A percentile compares a stretch with the other conserved stretches of the same genome.
Conservation (phyloP, 23 tunicate species). For the Clavelina lepadiformis region DNA sequence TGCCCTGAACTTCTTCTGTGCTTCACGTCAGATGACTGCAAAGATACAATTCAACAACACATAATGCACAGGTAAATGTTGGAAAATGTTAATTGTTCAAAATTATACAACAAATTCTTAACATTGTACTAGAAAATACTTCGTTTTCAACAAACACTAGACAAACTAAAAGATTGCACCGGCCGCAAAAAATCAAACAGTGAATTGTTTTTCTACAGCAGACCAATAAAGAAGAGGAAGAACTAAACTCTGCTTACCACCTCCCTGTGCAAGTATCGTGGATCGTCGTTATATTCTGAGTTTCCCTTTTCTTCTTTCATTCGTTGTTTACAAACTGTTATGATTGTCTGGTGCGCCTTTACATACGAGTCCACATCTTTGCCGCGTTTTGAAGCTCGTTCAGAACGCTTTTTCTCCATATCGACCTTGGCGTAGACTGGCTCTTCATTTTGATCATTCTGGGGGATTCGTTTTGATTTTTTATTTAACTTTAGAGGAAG, state of each 20-base stretch:
- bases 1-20: not conserved
- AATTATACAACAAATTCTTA: too few species aligned
- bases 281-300: not conserved
- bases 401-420: slow-evolving; percentile 36
- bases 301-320: slow-evolving; percentile 45
- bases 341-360: slow-evolving; percentile 52
- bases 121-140: too few species aligned
- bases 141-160: too few species aligned
- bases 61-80: too few species aligned
- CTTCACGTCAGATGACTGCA: too few species aligned
- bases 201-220: not conserved
- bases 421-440: slow-evolving; percentile 61
- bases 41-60: too few species aligned
- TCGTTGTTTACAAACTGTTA: slow-evolving; percentile 45
- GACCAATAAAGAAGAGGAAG: not conserved
- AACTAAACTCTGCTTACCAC: slow-evolving; percentile 1
- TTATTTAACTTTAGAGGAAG: too few species aligned
- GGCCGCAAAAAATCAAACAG: not conserved
- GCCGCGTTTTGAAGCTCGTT: not conserved
- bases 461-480: not conserved
- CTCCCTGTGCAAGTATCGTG: not conserved
- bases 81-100: too few species aligned
- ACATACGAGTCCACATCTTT: slow-evolving; percentile 5
- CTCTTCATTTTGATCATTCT: slow-evolving; percentile 25
- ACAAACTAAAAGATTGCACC: not conserved